Base-by-base conservation (phyloP, 2,888 invertebrate genomes). In the Caenorhabditis japonica region DNA sequence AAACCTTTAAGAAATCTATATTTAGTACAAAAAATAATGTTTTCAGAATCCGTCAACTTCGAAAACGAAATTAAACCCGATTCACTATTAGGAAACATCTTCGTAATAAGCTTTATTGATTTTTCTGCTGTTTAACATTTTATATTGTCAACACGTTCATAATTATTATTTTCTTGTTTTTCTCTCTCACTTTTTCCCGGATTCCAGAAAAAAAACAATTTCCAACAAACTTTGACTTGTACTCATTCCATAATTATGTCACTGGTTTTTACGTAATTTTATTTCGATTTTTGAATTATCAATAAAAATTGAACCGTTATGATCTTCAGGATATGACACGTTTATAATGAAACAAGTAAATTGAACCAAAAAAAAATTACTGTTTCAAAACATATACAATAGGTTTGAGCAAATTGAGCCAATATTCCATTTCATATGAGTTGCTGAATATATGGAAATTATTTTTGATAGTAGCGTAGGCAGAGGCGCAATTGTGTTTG, bases 31-130 rank as follows among this genome's bases (percentile, higher is more conserved):
- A 0, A 23, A 15, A 4, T 10, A 13, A 27, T 19, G 34, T 27
- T 62, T 71, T 38, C 70, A 71, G 70, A 58, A 49, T 71, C 0
- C 56, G 70, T 36, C 70, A 71, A 58, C 34, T 51, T n/a, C 56
- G 62, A n/a, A 71, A 71, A 34, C 49, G 55, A 13, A 56, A 33
- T 17, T 55, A 62, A 43, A 34, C 17, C 36, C 4, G 8, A 39
- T 33, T 12, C 4, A 17, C 33, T 13, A 36, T 25, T 25, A 27
- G 17, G 8, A 36, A 7, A 12, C 25, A 27, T 36, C 27, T 27
- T 38, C 33, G 34, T 55, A 39, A 39, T 25, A 38, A 49, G 58
- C 41, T 60, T 59, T 59, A 47, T 8, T 12, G 2, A 7, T 12
- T 19, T n/a, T 39, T 39, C 1, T 39, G n/a, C 7, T 4, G 13